These are phyloP conservation scores for Papilio polytes DNA, from an alignment of 1,140 invertebrate genomes.

Conservation along the genomic window DNA sequence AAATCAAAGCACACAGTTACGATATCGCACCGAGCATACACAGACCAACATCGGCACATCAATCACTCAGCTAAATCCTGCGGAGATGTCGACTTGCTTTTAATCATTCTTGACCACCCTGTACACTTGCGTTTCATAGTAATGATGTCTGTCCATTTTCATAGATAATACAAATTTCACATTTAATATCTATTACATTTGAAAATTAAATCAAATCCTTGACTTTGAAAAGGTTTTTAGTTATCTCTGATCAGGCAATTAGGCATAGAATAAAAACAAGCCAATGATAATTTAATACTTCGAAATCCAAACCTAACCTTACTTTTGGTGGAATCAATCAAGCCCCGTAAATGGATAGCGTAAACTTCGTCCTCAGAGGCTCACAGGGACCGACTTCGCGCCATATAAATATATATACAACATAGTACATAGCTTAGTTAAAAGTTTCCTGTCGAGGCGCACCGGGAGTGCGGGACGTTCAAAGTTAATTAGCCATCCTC, in stretches of 20 bases:
- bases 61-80: conserved; percentile 27
- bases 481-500: conserved; percentile 54
- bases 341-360: background rate
- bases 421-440: conserved; percentile 58
- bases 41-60: background rate
- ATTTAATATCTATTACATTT: background rate
- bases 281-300: background rate
- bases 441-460: conserved; percentile 56
- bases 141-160: background rate
- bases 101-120: conserved; percentile 30
- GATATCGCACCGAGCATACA: background rate
- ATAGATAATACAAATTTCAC: background rate
- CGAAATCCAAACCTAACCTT: background rate
- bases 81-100: background rate
- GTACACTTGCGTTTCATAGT: background rate
- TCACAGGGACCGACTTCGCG: background rate
- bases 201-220: no score
- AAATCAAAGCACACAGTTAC: conserved; percentile 14
- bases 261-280: no score
- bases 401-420: conserved; percentile 25
- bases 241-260: no score
- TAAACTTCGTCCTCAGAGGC: background rate
- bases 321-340: background rate
- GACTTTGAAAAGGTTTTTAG: no score
- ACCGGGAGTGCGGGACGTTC: conserved; percentile 38